Evolutionary conservation across 2,797 vertebrate species (phyloP), one percentile per base, ranked within the genome.

Genomic region (Myiotriccus ornatus): DNA sequence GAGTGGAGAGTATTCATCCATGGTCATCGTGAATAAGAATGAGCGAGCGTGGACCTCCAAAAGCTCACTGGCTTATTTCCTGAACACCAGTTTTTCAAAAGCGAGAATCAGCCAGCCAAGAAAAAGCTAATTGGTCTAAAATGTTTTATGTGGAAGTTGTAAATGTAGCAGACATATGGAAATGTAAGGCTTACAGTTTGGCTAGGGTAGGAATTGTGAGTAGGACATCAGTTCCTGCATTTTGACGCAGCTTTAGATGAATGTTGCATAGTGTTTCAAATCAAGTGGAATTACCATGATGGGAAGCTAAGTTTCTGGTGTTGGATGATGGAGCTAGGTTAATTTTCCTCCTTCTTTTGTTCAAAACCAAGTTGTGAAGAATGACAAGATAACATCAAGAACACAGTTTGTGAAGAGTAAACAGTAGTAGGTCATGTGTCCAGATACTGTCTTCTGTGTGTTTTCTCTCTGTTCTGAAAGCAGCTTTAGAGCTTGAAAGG

Each of bases 121-220:
- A 68, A 79, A 89, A 74, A 13, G 35, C 4, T 10, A 70, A n/a
- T 17, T 82, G 15, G 10, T 56, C 1, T 47, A 22, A 80, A 74
- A 57, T 52, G 16, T n/a, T 74, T 69, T 41, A 34, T 37, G 47
- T 55, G 15, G 37, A 10, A 47, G 20, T 18, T 60, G 21, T 63
- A 59, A 67, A 63, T 41, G 22, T 63, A 73, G 32, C 0, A 0
- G 24, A 71, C 32, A 24, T 81, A 35, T 27, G 55, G 90, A 94
- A 95, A 90, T 25, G 47, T 18, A 62, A 62, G 79, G 23, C 10
- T 95, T 63, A 63, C 24, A 62, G 87, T 95, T 90, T 95, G 95
- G 35, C 34, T 79, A 41, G 32, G 56, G 43, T 93, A 68, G 64
- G 84, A 85, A 41, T 80, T 57, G 19, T 37, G 44, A 80, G 27